Evolutionary conservation across 2,113 vertebrate species (phyloP), one percentile per base, ranked within the genome.

Genomic region (Marcusenius ussheri): DNA sequence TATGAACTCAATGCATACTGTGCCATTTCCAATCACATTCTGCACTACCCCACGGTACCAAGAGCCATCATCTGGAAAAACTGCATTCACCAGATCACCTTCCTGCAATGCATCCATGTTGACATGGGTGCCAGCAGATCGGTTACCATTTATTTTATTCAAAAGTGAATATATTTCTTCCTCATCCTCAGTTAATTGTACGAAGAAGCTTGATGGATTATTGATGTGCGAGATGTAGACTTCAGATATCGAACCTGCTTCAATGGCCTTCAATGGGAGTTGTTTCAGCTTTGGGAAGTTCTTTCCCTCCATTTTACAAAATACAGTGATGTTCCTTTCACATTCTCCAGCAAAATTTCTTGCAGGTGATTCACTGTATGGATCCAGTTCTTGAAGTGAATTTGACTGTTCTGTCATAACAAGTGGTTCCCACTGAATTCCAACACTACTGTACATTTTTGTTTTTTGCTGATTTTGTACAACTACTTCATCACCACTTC

Each of bases 1-100:
- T 91, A 99, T 94, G 92, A 98, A 99, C 80, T 97, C 96, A 0
- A 99, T 91, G 6, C 93, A 92, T 39, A 96, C 91, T 0, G 51
- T 91, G 7, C 90, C 87, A 46, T 91, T 84, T 2, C 58, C 88
- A 5, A 90, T 91, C 24, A 93, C 94, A 89, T 96, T 95, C 91
- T 47, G 94, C 1, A 99, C 93, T 87, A 96, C 94, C 62, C 97
- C 98, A 86, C 98, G 95, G 91, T 99, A 99, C 96, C 96, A 97
- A 3, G 96, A 95, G 19, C 87, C 93, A 90, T 99, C 98, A 39
- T 97, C 97, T 56, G 95, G 91, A 90, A 97, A 99, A 91, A 95
- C 83, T 47, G 97, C 97, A 93, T 96, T 95, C 77, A 98, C 94
- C 46, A 98, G 87, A 88, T 98, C 96, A 88, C 96, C 97, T 83